Percentiles rank a stretch among this genome's conserved stretches.
Conservation (phyloP, 2,888 invertebrate genomes). For the Harpalus rubripes region DNA sequence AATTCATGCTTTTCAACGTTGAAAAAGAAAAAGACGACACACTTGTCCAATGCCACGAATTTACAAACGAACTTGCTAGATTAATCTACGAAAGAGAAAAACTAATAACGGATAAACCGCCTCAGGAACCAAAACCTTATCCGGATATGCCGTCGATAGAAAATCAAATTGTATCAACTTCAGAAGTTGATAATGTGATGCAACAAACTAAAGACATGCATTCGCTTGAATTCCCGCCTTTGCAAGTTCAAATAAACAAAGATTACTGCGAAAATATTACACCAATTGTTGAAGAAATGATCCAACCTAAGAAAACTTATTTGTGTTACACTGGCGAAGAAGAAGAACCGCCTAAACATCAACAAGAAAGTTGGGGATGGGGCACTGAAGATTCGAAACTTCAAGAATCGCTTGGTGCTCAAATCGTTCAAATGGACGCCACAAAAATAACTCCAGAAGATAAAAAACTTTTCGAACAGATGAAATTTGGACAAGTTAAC, state of each 20-base stretch:
- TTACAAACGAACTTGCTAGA: conserved; percentile 74
- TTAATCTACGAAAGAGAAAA: conserved; percentile 73
- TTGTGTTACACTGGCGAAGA: conserved; percentile 73
- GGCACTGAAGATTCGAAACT: conserved; percentile 58
- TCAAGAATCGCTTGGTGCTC: conserved; percentile 63
- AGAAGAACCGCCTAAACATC: not conserved
- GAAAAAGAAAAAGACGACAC: conserved; percentile 76
- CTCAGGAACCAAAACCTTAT: not conserved
- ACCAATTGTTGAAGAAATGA: conserved; percentile 75
- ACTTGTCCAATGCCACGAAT: conserved; percentile 74
- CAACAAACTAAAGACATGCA: conserved; percentile 62
- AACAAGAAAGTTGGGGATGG: conserved; percentile 8
- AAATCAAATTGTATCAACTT: conserved; percentile 67
- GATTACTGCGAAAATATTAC: conserved; percentile 60
- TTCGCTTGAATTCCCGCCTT: conserved; percentile 68
- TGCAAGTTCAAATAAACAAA: conserved; percentile 52
- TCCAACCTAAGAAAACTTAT: conserved; percentile 80
- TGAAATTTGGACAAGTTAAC: conserved; percentile 67
- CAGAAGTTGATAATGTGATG: conserved; percentile 57
- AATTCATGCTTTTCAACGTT: conserved; percentile 75
- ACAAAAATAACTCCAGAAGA: conserved; percentile 64
- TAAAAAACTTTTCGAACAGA: conserved; percentile 59
- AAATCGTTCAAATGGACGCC: conserved; percentile 67
- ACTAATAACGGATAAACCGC: conserved; percentile 62
- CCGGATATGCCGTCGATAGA: conserved; percentile 64